These are phyloP conservation scores for Empidonax alnorum DNA, from an alignment of 2,113 vertebrate species.

Conservation along the genomic window DNA sequence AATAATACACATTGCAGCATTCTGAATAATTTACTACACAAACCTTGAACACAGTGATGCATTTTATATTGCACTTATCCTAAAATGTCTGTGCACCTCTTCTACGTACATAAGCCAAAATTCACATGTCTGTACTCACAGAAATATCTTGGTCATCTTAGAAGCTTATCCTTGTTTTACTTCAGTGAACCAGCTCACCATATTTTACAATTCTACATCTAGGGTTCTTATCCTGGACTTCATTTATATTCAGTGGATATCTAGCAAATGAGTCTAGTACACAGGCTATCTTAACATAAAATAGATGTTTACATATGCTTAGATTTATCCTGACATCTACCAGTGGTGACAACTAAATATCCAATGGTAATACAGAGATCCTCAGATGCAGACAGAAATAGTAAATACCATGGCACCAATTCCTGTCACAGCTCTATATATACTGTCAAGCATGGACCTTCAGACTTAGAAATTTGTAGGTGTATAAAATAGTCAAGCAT, in stretches of 20 bases:
- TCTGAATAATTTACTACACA: not conserved
- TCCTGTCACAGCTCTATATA: not conserved
- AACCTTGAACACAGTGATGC: not conserved
- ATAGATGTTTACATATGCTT: not conserved
- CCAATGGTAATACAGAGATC: not conserved
- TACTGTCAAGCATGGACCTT: not conserved
- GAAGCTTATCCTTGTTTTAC: not conserved
- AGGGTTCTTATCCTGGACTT: not conserved
- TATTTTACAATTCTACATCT: not conserved
- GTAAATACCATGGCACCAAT: not conserved
- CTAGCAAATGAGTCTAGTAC: not conserved
- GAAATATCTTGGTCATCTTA: not conserved
- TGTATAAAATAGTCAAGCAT: not conserved
- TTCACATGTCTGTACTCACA: not conserved
- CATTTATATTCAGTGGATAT: not conserved
- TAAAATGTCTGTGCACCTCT: not conserved
- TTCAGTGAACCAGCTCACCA: not conserved
- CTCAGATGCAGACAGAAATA: not conserved
- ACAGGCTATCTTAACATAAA: not conserved
- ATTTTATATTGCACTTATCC: not conserved
- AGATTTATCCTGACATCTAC: not conserved
- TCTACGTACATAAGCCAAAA: not conserved
- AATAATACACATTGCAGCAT: not conserved
- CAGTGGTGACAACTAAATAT: not conserved
- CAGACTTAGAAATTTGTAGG: not conserved